phyloP scores from a whole-genome alignment of 2,113 vertebrate genomes.

The Halcyon senegalensis region DNA sequence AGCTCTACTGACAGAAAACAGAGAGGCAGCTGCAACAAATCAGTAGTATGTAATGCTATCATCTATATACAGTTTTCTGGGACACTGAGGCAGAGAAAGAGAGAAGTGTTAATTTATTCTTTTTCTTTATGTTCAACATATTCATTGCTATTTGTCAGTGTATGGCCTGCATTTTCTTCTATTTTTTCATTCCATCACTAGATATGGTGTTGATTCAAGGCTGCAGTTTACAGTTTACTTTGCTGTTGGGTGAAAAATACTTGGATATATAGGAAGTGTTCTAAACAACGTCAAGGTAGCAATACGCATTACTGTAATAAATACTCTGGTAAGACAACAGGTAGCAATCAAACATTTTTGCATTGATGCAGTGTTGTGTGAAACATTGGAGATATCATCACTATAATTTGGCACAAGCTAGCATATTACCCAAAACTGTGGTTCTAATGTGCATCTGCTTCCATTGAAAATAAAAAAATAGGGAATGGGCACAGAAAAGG shows the following conservation, averaged over 20 bases:
- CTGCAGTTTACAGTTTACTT: background rate
- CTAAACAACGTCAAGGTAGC: background rate
- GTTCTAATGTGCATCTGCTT: background rate
- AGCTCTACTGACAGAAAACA: background rate
- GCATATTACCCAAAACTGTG: background rate
- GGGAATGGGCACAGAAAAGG: background rate
- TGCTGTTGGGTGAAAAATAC: background rate
- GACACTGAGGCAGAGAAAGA: slow-evolving; percentile 38
- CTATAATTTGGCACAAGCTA: background rate
- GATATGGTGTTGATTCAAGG: background rate
- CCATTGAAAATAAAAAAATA: background rate
- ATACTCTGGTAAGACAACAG: background rate
- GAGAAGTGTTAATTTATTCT: slow-evolving; percentile 37
- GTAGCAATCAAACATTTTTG: background rate
- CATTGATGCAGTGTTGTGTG: background rate
- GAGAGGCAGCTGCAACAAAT: slow-evolving; percentile 31
- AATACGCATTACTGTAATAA: background rate
- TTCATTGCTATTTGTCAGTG: slow-evolving; percentile 1
- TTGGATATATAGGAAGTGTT: background rate
- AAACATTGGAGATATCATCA: background rate
- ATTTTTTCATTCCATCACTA: background rate
- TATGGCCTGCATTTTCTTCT: background rate
- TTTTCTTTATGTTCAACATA: slow-evolving; percentile 8
- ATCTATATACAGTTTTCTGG: slow-evolving; percentile 9
- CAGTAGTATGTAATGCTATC: background rate